Evolutionary conservation across 2,113 vertebrate genomes (phyloP), one percentile per base, ranked within the genome.

Genomic region (Glaucidium brasilianum): DNA sequence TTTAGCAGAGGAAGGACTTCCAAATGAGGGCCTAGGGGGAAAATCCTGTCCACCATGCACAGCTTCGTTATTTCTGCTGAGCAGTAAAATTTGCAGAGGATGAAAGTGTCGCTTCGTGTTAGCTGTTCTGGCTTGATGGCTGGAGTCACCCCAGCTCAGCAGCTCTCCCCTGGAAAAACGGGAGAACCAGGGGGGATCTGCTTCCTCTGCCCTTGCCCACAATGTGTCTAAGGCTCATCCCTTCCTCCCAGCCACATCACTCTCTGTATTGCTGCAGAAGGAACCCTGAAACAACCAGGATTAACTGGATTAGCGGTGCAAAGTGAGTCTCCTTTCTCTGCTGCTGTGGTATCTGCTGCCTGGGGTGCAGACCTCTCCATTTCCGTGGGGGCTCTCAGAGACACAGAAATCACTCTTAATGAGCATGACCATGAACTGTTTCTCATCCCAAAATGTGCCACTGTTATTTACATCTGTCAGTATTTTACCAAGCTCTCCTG

Each of bases 401-500:
- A 80, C 83, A 90, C 53, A 94, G 91, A 91, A 95, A 90, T 82
- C 91, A 74, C 81, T 94, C 50, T 79, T 92, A 92, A 97, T 77
- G 89, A 96, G 91, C 89, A 83, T 34, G 8, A 5, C 74, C 81
- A 71, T 59, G 81, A 83, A 47, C 94, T 94, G 96, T 89, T 97
- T 95, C 96, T 96, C 87, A 74, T 95, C 77, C 87, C 81, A 53
- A 91, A 87, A 91, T 85, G 87, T 94, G 94, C 95, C 89, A 59
- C 67, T 83, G 81, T 93, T 97, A 91, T 95, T 97, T 97, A 92
- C 91, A 85, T 95, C 85, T 96, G 84, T 87, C 95, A 91, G 89
- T 90, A 55, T 95, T 95, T 87, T 85, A 60, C 74, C 1, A 4
- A 75, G 63, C 59, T 71, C 41, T 91, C 80, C 50, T 0, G 4